Base-by-base conservation (phyloP, 2,888 invertebrate species). In the Calliphora vomitoria region DNA sequence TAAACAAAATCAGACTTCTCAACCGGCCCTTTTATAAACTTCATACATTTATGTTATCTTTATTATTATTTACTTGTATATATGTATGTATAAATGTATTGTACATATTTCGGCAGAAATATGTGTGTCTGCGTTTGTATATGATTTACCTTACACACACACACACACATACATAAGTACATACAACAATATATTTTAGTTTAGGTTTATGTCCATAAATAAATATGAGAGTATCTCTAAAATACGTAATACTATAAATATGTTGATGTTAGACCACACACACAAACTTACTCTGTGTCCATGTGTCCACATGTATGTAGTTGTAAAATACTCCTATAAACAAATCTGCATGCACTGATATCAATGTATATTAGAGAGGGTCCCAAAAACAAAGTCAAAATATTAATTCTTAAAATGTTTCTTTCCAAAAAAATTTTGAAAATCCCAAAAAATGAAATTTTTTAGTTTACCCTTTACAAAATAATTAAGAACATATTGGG, bases 131-230 rank as follows among this genome's bases (percentile, higher is more conserved):
- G 5, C 44, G 15, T 74, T n/a, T 13, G 18, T 58, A 44, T 55
- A 41, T 66, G 55, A 41, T 66, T 41, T 55, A 55, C 44, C 11
- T 53, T 35, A 8, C 60, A 44, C n/a, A 69, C 66, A 50, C 69
- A 31, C 55, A 50, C 15, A 50, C 50, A 13, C 15, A 50, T 50
- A n/a, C n/a, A n/a, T n/a, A n/a, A n/a, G n/a, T n/a, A n/a, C 13
- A 10, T 55, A 55, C 55, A 20, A 20, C 8, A 4, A 66, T 76
- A 53, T 74, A 82, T 80, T 82, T 74, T 35, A 31, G 74, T 86
- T 72, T 13, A 86, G 75, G 68, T 71, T 86, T 82, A 79, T 62
- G 79, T 82, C 58, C 75, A 80, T 82, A 86, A 86, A 86, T 82
- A 86, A 82, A 86, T 75, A 71, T 86, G 79, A 79, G 75, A 64